These are phyloP conservation scores for Neoscelio sp. DNA, from an alignment of 2,888 invertebrate species.

Conservation along the genomic window DNA sequence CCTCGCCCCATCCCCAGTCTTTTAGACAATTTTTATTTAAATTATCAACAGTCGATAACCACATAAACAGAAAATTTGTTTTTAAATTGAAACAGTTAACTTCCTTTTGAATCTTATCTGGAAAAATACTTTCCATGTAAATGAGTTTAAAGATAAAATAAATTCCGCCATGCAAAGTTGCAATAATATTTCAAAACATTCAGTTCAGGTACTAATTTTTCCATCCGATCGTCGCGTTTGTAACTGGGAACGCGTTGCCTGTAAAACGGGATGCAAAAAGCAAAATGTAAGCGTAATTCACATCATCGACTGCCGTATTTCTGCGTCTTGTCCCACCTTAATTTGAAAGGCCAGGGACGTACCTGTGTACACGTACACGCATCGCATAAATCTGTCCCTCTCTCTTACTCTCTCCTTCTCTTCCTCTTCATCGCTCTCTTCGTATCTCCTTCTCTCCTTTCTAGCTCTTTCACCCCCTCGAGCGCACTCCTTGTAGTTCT, in stretches of 20 bases:
- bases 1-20: slow-evolving; percentile 67
- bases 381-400: slow-evolving; percentile 1
- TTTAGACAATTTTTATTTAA: too few species aligned
- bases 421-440: slow-evolving; percentile 4
- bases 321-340: slow-evolving; percentile 31
- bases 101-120: too few species aligned
- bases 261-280: neutral
- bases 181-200: too few species aligned
- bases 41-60: too few species aligned
- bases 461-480: slow-evolving; percentile 47
- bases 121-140: too few species aligned
- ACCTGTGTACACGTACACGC: slow-evolving; percentile 9
- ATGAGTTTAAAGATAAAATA: too few species aligned
- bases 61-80: too few species aligned
- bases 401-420: slow-evolving; percentile 1
- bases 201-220: too few species aligned
- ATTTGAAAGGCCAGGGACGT: slow-evolving; percentile 35
- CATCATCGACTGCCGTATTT: slow-evolving; percentile 14
- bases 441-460: slow-evolving; percentile 21
- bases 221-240: neutral
- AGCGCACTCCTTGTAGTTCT: slow-evolving; percentile 57
- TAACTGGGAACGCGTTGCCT: neutral
- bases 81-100: too few species aligned
- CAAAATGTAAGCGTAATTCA: slow-evolving; percentile 20
- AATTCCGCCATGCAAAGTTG: too few species aligned